phyloP scores from a whole-genome alignment of 2,797 vertebrate species.

The Rhabdomys pumilio region DNA sequence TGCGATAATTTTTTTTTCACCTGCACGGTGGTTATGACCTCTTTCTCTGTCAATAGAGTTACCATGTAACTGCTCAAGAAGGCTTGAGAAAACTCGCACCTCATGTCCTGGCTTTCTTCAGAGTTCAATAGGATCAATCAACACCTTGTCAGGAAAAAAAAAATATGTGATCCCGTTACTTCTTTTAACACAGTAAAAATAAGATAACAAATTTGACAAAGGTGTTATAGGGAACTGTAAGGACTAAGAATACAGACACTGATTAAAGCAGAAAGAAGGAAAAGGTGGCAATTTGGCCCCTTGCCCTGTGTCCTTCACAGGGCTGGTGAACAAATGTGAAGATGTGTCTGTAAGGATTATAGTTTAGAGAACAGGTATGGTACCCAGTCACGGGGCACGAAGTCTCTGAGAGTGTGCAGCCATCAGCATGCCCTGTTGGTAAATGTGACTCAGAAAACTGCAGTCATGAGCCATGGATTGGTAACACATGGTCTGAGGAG shows the following conservation, averaged over 20 bases:
- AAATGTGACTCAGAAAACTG: background rate
- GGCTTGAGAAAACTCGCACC: background rate
- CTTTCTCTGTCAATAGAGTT: background rate
- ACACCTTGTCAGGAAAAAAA: background rate
- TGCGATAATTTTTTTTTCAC: background rate
- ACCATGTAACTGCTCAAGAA: background rate
- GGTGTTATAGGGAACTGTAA: background rate
- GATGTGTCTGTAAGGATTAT: background rate
- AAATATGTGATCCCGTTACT: background rate
- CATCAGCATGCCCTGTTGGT: rapidly evolving
- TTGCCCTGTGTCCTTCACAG: rapidly evolving
- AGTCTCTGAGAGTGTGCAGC: rapidly evolving
- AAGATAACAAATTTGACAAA: background rate
- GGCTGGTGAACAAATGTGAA: rapidly evolving
- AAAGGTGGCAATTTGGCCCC: background rate
- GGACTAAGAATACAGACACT: background rate
- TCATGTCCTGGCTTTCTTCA: background rate
- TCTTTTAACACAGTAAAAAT: conserved; percentile 24
- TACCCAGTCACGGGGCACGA: background rate
- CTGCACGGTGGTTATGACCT: background rate
- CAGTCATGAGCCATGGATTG: background rate
- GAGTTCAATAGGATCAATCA: background rate
- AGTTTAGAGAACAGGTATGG: background rate
- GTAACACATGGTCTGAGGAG: background rate
- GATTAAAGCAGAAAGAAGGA: background rate